These are phyloP conservation scores for Aleadryas rufinucha DNA, from an alignment of 2,113 vertebrate species.

Conservation along the genomic window DNA sequence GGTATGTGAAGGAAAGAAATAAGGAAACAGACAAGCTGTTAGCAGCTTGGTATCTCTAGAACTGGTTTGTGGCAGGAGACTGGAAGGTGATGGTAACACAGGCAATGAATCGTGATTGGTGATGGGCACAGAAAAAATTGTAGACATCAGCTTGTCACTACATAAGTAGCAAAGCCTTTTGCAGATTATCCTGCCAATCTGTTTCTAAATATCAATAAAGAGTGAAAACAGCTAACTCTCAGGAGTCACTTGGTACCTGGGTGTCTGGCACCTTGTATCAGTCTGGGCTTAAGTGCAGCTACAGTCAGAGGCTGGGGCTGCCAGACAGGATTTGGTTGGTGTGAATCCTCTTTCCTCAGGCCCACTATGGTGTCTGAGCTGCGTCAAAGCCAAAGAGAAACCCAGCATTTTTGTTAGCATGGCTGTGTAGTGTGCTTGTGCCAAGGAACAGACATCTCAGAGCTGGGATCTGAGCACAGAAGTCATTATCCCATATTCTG, in stretches of 20 bases:
- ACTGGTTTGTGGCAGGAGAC: neutral
- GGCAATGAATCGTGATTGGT: neutral
- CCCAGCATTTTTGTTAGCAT: accelerated
- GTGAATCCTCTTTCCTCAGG: neutral
- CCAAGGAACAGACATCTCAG: neutral
- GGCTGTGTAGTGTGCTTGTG: neutral
- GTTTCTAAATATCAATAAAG: neutral
- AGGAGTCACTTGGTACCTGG: accelerated
- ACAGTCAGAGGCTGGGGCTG: accelerated
- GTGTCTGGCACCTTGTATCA: neutral
- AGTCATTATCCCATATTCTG: neutral
- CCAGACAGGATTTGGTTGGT: accelerated
- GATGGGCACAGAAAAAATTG: neutral
- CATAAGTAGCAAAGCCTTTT: neutral
- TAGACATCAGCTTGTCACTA: neutral
- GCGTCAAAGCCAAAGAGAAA: neutral
- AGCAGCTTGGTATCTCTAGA: neutral
- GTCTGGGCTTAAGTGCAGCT: neutral
- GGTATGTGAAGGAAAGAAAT: neutral
- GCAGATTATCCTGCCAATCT: neutral
- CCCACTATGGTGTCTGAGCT: accelerated
- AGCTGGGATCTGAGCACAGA: neutral
- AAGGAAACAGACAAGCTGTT: neutral
- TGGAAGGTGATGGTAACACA: neutral
- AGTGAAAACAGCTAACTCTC: neutral